These are phyloP conservation scores for Phenganax marumi DNA, from an alignment of 92 coral and sea anemone species.

Conservation along the genomic window DNA sequence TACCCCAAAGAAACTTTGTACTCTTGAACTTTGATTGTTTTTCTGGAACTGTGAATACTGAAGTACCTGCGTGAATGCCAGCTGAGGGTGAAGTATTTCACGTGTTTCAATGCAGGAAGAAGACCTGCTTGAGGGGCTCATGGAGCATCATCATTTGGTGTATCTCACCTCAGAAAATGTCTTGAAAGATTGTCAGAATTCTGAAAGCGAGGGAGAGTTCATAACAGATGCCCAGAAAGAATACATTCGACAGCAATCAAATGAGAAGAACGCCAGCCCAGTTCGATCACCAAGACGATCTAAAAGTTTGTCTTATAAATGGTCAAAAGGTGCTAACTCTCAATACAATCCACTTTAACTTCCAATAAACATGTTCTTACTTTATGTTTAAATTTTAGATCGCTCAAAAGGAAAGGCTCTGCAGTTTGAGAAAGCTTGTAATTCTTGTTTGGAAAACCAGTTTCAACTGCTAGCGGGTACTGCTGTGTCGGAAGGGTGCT, in stretches of 20 bases:
- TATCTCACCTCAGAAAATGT: slow-evolving; percentile 75
- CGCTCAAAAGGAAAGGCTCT: slow-evolving; percentile 15
- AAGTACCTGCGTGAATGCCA: neutral
- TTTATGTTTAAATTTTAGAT: slow-evolving; percentile 9
- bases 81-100: neutral
- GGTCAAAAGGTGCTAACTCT: slow-evolving; percentile 9
- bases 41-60: neutral
- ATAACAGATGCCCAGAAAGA: slow-evolving; percentile 92
- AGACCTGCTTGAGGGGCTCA: slow-evolving; percentile 63
- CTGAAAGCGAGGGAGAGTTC: slow-evolving; percentile 55
- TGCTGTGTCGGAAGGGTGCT: slow-evolving; percentile 75
- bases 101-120: slow-evolving; percentile 37
- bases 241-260: slow-evolving; percentile 84
- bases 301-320: slow-evolving; percentile 16
- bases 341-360: neutral
- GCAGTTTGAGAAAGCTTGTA: slow-evolving; percentile 23
- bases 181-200: slow-evolving; percentile 78
- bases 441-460: slow-evolving; percentile 53
- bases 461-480: slow-evolving; percentile 74
- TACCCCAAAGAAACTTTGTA: neutral
- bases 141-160: slow-evolving; percentile 88
- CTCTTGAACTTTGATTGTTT: neutral
- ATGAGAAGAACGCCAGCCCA: slow-evolving; percentile 60
- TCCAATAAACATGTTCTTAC: neutral
- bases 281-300: slow-evolving; percentile 20